Evolutionary conservation across 2,888 invertebrate species (phyloP).

Genomic region (Torymus texanus): DNA sequence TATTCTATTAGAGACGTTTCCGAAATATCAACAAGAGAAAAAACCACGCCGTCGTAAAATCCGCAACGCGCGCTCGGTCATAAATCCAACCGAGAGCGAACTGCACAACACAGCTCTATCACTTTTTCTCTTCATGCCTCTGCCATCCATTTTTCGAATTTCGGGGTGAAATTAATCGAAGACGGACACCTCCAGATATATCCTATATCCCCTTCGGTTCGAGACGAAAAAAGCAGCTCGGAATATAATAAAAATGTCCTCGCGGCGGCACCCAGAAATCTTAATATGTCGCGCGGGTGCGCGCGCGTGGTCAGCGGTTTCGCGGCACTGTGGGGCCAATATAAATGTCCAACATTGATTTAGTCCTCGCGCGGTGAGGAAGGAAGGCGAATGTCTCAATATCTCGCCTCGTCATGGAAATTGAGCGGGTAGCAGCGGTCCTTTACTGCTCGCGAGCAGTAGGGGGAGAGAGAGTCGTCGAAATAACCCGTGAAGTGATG

Average conservation of each 20-base stretch:
- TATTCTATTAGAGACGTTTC: neutral
- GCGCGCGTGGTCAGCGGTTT: slow-evolving; percentile 70
- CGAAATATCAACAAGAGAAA: slow-evolving; percentile 20
- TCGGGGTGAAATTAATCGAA: slow-evolving; percentile 35
- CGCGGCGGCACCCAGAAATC: slow-evolving; percentile 67
- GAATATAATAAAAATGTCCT: neutral
- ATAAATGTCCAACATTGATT: slow-evolving; percentile 74
- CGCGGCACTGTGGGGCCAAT: slow-evolving; percentile 64
- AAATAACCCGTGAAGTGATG: slow-evolving; percentile 53
- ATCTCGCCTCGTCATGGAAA: slow-evolving; percentile 58
- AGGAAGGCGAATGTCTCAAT: slow-evolving; percentile 58
- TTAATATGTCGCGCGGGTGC: slow-evolving; percentile 70
- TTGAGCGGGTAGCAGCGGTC: slow-evolving; percentile 23
- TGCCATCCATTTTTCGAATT: slow-evolving; percentile 39
- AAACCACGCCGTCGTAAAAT: slow-evolving; percentile 9
- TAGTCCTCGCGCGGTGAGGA: slow-evolving; percentile 60
- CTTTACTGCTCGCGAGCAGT: neutral
- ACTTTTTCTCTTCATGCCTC: neutral
- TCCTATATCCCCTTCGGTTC: too few species aligned
- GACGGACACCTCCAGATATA: too few species aligned
- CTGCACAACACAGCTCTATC: neutral
- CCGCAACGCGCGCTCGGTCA: neutral
- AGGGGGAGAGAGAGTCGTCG: slow-evolving; percentile 13
- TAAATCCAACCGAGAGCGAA: slow-evolving; percentile 9
- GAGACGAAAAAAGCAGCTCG: too few species aligned